Conservation (phyloP, 1,140 invertebrate genomes). For the Drosophila nigrodunni region DNA sequence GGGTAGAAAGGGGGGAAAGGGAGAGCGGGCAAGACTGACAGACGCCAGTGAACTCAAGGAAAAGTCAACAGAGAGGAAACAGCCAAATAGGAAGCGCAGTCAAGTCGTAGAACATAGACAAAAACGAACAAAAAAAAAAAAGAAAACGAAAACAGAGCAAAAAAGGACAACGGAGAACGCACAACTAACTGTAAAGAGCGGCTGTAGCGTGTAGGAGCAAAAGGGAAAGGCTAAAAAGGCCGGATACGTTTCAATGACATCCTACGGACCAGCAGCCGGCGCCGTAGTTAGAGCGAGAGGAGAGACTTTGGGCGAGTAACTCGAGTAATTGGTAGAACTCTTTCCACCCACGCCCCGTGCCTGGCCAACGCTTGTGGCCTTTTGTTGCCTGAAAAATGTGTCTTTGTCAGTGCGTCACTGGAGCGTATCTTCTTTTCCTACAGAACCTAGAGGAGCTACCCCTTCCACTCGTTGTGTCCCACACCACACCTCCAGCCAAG, state of each 20-base stretch:
- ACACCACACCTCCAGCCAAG: neutral
- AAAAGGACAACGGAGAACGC: slow-evolving; percentile 5
- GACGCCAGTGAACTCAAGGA: slow-evolving; percentile 59
- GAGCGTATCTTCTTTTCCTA: slow-evolving; percentile 55
- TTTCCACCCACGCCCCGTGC: neutral
- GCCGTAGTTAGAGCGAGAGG: slow-evolving; percentile 1
- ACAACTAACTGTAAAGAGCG: neutral
- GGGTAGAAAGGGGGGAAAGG: neutral
- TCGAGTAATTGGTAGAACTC: slow-evolving; percentile 72
- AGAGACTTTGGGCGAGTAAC: slow-evolving; percentile 60
- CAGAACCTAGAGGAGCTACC: neutral
- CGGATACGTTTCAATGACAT: slow-evolving; percentile 68
- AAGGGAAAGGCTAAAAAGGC: slow-evolving; percentile 29
- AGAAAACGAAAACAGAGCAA: slow-evolving; percentile 1
- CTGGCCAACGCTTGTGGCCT: neutral
- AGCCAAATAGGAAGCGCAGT: slow-evolving; percentile 20
- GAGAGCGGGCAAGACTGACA: neutral
- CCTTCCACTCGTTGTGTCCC: neutral
- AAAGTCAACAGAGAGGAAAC: slow-evolving; percentile 62
- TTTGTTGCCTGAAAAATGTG: slow-evolving; percentile 58
- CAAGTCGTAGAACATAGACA: slow-evolving; percentile 34
- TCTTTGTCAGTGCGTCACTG: slow-evolving; percentile 77
- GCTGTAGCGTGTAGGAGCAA: slow-evolving; percentile 3
- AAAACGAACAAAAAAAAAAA: slow-evolving; percentile 25
- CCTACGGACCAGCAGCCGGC: slow-evolving; percentile 11